Evolutionary conservation across 2,888 invertebrate species (phyloP).

Genomic region (Didymodactylos carnosus): DNA sequence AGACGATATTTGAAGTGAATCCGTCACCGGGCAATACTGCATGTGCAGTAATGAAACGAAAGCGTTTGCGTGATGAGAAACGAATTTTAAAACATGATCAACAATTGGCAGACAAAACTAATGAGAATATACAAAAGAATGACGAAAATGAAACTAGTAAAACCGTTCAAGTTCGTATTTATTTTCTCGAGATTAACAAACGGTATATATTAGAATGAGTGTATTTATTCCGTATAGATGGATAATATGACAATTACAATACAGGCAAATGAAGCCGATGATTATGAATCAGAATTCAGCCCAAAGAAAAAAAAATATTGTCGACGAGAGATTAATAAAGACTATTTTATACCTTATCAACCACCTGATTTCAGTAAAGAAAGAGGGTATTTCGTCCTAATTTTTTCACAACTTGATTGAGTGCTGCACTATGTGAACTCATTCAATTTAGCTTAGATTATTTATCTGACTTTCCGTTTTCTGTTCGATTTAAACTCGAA

Average conservation of each 20-base stretch:
- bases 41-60: slow-evolving; percentile 60
- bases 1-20: slow-evolving; percentile 84
- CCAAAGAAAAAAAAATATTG: slow-evolving; percentile 18
- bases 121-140: background rate
- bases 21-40: slow-evolving; percentile 56
- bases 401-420: too few relatives aligned
- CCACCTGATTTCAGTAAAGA: slow-evolving; percentile 57
- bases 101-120: background rate
- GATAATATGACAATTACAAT: background rate
- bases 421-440: too few relatives aligned
- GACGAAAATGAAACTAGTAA: background rate
- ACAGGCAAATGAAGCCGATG: background rate
- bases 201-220: slow-evolving; percentile 1
- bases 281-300: slow-evolving; percentile 12
- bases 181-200: too few relatives aligned
- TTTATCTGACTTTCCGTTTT: too few relatives aligned
- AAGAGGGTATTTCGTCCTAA: slow-evolving; percentile 28
- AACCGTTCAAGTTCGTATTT: background rate
- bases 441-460: too few relatives aligned
- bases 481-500: too few relatives aligned
- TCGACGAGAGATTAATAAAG: slow-evolving; percentile 41
- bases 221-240: background rate
- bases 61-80: slow-evolving; percentile 49
- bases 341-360: slow-evolving; percentile 66
- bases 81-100: slow-evolving; percentile 32